Percentiles rank a stretch among this genome's conserved stretches.
Evolutionary conservation across 2,113 vertebrate genomes (phyloP).

Genomic region (Hystrix cristata): DNA sequence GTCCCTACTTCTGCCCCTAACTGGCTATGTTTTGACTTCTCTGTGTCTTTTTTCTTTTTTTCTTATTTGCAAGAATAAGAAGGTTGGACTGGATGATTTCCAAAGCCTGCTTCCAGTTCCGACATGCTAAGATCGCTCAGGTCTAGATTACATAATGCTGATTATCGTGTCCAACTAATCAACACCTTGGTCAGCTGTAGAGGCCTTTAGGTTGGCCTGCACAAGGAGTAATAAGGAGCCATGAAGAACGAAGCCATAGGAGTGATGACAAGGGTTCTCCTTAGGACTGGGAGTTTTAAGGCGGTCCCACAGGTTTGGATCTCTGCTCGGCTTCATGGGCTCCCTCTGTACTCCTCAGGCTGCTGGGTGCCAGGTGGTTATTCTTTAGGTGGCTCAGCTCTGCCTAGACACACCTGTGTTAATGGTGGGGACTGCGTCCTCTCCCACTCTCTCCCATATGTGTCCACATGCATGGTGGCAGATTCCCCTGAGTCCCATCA

Average conservation of each 20-base stretch:
- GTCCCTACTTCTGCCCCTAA: background rate
- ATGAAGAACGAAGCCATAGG: background rate
- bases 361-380: background rate
- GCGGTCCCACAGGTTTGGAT: background rate
- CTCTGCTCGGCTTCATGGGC: background rate
- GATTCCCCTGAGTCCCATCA: background rate
- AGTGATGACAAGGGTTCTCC: background rate
- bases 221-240: background rate
- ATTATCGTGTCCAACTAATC: background rate
- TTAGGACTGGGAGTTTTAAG: background rate
- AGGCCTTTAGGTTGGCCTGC: background rate
- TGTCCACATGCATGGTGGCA: no score
- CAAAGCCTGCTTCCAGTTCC: background rate
- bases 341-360: background rate
- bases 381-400: background rate
- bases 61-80: background rate
- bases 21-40: background rate
- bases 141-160: background rate
- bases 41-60: conserved; percentile 5
- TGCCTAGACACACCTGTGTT: background rate
- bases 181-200: background rate
- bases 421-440: background rate
- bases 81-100: background rate
- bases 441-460: background rate
- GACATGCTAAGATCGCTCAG: background rate